These are phyloP conservation scores for Atopsyche davidsoni DNA, from an alignment of 1,140 invertebrate genomes.

Conservation along the genomic window DNA sequence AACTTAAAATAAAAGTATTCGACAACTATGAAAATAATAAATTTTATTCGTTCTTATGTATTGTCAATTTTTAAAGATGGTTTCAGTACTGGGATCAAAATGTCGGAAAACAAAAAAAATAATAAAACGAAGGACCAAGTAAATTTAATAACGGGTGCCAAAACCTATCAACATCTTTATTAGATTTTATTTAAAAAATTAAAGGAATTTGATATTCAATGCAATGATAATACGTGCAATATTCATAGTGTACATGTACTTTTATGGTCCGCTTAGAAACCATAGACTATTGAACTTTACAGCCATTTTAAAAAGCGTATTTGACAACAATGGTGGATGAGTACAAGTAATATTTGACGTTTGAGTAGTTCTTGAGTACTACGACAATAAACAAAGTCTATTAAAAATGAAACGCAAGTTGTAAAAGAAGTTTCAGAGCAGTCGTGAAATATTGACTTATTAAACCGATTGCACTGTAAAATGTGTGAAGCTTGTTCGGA, in stretches of 20 bases:
- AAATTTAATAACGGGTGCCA: no score
- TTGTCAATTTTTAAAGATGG: no score
- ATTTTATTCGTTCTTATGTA: no score
- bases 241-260: no score
- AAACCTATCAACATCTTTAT: no score
- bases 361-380: constrained; percentile 16
- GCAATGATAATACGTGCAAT: no score
- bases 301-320: constrained; percentile 14
- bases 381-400: constrained; percentile 23
- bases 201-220: no score
- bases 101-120: background rate
- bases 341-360: constrained; percentile 21
- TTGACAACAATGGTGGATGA: constrained; percentile 26
- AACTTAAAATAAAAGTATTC: background rate
- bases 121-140: background rate
- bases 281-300: no score
- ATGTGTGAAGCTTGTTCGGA: constrained; percentile 78
- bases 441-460: constrained; percentile 20
- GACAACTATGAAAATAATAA: background rate
- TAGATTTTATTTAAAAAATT: no score
- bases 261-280: no score
- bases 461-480: constrained; percentile 34
- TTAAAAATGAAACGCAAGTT: constrained; percentile 21
- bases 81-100: no score
- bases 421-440: constrained; percentile 13